These are phyloP conservation scores for Monoplex corrugatus DNA, from an alignment of 2,888 invertebrate species.

Conservation along the genomic window DNA sequence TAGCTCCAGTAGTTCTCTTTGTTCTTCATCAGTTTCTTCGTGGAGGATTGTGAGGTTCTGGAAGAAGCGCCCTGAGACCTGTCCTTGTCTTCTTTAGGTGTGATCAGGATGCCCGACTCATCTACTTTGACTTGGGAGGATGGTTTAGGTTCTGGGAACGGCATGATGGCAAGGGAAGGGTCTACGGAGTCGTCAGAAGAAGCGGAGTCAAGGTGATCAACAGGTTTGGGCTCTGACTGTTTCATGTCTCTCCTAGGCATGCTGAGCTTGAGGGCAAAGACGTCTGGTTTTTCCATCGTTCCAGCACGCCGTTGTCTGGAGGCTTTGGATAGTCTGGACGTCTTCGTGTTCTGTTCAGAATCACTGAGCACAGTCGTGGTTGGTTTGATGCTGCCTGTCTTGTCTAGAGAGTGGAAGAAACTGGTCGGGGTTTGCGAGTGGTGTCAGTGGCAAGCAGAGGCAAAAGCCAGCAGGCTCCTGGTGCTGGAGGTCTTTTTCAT, in stretches of 20 bases:
- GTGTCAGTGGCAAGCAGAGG: neutral
- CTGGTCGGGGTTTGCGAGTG: neutral
- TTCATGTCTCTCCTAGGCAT: neutral
- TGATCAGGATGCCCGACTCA: neutral
- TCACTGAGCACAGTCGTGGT: neutral
- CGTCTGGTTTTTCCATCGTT: neutral
- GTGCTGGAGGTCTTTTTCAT: neutral
- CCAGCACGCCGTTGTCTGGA: neutral
- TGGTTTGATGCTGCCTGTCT: neutral
- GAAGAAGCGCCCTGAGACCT: neutral
- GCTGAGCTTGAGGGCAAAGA: neutral
- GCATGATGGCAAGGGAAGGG: neutral
- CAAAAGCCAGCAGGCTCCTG: neutral
- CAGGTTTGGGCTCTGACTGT: neutral
- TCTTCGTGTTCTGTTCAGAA: neutral
- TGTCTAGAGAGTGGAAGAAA: neutral
- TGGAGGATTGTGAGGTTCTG: constrained; percentile 6
- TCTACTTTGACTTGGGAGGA: neutral
- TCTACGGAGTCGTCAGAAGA: neutral
- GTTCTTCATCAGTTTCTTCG: neutral
- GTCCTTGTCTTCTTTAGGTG: neutral
- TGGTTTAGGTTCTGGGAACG: constrained; percentile 13
- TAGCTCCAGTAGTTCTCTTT: constrained; percentile 42
- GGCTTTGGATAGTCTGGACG: neutral
- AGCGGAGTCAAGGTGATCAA: neutral